phyloP scores from a whole-genome alignment of 2,888 invertebrate species.

The Lissocephala sabroskyi region DNA sequence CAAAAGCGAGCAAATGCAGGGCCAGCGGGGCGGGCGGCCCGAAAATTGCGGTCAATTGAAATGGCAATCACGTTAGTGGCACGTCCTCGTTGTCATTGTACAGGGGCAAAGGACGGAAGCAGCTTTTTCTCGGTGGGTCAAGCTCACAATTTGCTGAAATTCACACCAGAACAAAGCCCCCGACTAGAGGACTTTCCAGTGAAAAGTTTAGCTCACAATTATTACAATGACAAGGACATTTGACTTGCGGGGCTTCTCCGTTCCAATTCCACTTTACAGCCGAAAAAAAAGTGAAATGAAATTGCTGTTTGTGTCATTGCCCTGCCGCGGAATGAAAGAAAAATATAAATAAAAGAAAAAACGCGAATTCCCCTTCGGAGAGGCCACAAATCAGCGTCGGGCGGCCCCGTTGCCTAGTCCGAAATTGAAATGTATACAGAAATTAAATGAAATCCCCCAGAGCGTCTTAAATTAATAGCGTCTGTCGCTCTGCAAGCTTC shows the following conservation, averaged over 20 bases:
- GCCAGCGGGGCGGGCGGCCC: slow-evolving; percentile 35
- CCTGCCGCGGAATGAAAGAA: slow-evolving; percentile 12
- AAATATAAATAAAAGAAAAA: slow-evolving; percentile 7
- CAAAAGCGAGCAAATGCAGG: slow-evolving; percentile 39
- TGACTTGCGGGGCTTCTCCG: slow-evolving; percentile 17
- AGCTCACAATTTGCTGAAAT: slow-evolving; percentile 36
- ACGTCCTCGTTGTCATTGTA: slow-evolving; percentile 49
- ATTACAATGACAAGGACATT: slow-evolving; percentile 29
- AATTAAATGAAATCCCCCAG: slow-evolving; percentile 14
- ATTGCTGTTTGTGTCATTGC: neutral
- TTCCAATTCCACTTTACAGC: no score
- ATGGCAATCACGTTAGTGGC: slow-evolving; percentile 62
- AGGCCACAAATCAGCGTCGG: slow-evolving; percentile 26
- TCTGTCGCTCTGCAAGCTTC: slow-evolving; percentile 3
- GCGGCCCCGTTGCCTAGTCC: slow-evolving; percentile 8
- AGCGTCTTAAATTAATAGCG: slow-evolving; percentile 32
- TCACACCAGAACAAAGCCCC: slow-evolving; percentile 18
- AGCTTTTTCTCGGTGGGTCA: slow-evolving; percentile 5
- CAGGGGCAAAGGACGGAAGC: slow-evolving; percentile 14
- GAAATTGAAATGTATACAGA: slow-evolving; percentile 21
- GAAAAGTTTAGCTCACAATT: slow-evolving; percentile 26
- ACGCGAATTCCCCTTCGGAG: slow-evolving; percentile 1
- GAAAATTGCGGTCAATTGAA: slow-evolving; percentile 63
- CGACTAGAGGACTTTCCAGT: no score
- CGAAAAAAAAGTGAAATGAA: slow-evolving; percentile 27